Base-by-base conservation (phyloP, 2,113 vertebrate genomes). In the Bubo blakistoni region DNA sequence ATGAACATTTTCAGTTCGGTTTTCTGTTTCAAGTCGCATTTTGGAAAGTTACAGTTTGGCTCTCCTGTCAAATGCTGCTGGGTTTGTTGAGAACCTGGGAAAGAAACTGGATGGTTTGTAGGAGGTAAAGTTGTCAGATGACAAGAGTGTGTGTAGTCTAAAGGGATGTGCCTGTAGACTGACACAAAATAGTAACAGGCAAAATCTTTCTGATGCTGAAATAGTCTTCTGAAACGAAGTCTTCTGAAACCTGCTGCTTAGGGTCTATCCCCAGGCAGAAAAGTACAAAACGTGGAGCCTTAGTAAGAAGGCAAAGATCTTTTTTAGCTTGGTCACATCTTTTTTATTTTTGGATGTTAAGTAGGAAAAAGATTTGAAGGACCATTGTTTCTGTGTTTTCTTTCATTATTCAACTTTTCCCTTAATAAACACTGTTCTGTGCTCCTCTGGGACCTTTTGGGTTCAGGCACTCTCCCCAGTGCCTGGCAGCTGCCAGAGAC, bases 291-390 rank as follows among this genome's bases (percentile, higher is more conserved):
- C 0, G 10, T 57, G 82, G 66, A 91, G 72, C 71, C 84, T 80
- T 62, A 24, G n/a, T 15, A 16, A 87, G 55, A 38, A 86, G 74
- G 78, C 62, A 80, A 69, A 69, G 27, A 76, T 71, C 59, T 78
- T 47, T 38, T 72, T 85, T 62, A 88, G 95, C 62, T 92, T 81
- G 93, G 62, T 77, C 57, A 27, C 88, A 71, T 77, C 86, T 93
- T 93, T 65, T 88, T 91, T 78, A 46, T 67, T 94, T 92, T 86
- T 97, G 91, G 88, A 79, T 51, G 65, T 62, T 69, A 87, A 95
- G 86, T 81, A 85, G 86, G 96, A 94, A 94, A 94, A 97, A 92
- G 34, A 82, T 76, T 84, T 58, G 86, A 91, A 86, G 80, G 77
- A 42, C 84, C 49, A 92, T 94, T 97, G 91, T 94, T 94, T 69